A percentile compares a stretch with the other conserved stretches of the same genome.
Evolutionary conservation across 2,797 vertebrate species (phyloP).

Genomic region (Gymnothorax reevesii): DNA sequence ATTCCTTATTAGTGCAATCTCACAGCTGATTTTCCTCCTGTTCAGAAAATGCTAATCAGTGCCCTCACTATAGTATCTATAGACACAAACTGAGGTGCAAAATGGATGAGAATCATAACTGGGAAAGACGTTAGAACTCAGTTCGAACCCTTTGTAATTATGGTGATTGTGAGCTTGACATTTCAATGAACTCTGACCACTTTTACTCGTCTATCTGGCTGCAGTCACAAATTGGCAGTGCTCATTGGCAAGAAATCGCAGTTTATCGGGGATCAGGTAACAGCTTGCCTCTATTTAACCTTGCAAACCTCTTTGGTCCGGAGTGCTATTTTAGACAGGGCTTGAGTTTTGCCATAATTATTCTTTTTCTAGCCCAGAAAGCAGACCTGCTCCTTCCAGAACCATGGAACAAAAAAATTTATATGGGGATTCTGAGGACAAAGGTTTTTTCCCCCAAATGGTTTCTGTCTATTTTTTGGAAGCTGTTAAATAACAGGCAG

Average conservation of each 20-base stretch:
- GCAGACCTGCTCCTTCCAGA: neutral
- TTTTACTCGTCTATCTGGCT: neutral
- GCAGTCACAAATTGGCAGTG: neutral
- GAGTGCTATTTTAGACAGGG: neutral
- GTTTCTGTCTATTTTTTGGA: neutral
- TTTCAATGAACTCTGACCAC: conserved; percentile 1
- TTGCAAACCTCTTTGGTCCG: neutral
- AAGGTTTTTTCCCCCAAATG: neutral
- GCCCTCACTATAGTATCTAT: neutral
- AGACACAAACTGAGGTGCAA: neutral
- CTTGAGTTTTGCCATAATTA: neutral
- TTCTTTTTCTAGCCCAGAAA: no score
- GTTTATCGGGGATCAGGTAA: neutral
- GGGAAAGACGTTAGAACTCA: neutral
- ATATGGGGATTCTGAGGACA: neutral
- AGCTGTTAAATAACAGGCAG: neutral
- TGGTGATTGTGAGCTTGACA: neutral
- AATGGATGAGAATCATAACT: neutral
- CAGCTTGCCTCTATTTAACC: conserved; percentile 14
- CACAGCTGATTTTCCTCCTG: neutral
- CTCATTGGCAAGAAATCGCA: neutral
- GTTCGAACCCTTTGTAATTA: neutral
- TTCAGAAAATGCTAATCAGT: neutral
- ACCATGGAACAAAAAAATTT: neutral
- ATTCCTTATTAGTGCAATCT: neutral